These are phyloP conservation scores for Parasteatoda tepidariorum DNA, from an alignment of 1,140 invertebrate genomes.

Conservation along the genomic window DNA sequence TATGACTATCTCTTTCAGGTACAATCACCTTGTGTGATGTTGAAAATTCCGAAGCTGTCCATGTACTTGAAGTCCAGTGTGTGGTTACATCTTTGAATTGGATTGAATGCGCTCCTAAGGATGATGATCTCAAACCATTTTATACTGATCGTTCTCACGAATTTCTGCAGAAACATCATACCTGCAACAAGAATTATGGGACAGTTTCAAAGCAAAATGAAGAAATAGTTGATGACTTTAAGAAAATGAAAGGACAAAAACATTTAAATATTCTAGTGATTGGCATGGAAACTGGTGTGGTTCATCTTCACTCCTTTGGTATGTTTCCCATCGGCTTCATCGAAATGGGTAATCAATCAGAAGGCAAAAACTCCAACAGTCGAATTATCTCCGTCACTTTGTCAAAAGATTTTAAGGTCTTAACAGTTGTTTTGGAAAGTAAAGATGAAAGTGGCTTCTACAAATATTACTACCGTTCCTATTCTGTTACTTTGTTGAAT, in stretches of 20 bases:
- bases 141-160: conserved; percentile 69
- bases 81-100: conserved; percentile 73
- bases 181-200: conserved; percentile 73
- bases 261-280: conserved; percentile 83
- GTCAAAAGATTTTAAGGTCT: conserved; percentile 68
- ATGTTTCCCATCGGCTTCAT: conserved; percentile 82
- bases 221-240: conserved; percentile 76
- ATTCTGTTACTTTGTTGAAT: conserved; percentile 74
- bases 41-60: conserved; percentile 86
- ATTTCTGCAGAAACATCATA: conserved; percentile 73
- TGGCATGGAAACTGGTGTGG: conserved; percentile 78
- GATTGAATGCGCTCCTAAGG: conserved; percentile 65
- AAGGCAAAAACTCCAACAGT: conserved; percentile 59
- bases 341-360: conserved; percentile 65
- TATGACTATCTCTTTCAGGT: conserved; percentile 61
- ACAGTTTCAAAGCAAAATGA: conserved; percentile 71
- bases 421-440: conserved; percentile 62
- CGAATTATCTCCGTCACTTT: conserved; percentile 63
- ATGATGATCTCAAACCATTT: conserved; percentile 38
- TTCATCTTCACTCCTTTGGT: conserved; percentile 85
- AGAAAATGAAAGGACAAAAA: conserved; percentile 76
- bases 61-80: conserved; percentile 73
- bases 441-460: conserved; percentile 68
- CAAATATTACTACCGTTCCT: conserved; percentile 69
- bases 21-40: conserved; percentile 77